These are phyloP conservation scores for Taenioides sp. DNA, from an alignment of 2,797 vertebrate species.

Conservation along the genomic window DNA sequence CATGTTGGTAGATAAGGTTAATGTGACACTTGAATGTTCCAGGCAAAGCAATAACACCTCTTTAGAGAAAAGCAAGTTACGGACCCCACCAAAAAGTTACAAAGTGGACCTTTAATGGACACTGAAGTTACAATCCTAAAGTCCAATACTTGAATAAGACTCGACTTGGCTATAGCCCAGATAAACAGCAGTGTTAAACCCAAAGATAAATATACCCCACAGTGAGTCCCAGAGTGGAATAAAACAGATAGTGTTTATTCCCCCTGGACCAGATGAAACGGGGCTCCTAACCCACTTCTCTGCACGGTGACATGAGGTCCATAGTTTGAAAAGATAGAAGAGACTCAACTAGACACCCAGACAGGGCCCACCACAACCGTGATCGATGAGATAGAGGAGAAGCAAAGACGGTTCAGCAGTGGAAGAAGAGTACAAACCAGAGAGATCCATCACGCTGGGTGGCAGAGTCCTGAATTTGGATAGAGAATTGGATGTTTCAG, in stretches of 20 bases:
- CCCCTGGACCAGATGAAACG: conserved; percentile 22
- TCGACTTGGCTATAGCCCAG: neutral
- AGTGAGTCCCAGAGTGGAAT: conserved; percentile 42
- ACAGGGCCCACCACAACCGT: conserved; percentile 55
- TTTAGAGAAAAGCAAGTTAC: too few species aligned
- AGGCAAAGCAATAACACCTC: too few species aligned
- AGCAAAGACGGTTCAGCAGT: conserved; percentile 57
- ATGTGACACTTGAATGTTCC: too few species aligned
- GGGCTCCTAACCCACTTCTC: conserved; percentile 36
- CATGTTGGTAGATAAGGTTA: too few species aligned
- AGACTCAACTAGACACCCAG: conserved; percentile 52
- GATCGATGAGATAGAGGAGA: conserved; percentile 63
- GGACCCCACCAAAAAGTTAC: too few species aligned
- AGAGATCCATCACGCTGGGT: conserved; percentile 64
- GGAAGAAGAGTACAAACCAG: conserved; percentile 46
- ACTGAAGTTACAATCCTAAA: too few species aligned
- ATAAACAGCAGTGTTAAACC: conserved; percentile 22
- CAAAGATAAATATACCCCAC: conserved; percentile 43
- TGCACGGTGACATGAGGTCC: conserved; percentile 28
- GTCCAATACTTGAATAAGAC: too few species aligned
- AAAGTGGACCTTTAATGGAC: too few species aligned
- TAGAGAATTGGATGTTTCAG: conserved; percentile 63
- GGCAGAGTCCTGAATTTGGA: conserved; percentile 43
- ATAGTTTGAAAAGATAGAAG: conserved; percentile 50
- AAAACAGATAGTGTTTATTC: conserved; percentile 57